A percentile compares a stretch with the other conserved stretches of the same genome.
Evolutionary conservation across 1,140 invertebrate genomes (phyloP).

Genomic region (Cherax destructor): DNA sequence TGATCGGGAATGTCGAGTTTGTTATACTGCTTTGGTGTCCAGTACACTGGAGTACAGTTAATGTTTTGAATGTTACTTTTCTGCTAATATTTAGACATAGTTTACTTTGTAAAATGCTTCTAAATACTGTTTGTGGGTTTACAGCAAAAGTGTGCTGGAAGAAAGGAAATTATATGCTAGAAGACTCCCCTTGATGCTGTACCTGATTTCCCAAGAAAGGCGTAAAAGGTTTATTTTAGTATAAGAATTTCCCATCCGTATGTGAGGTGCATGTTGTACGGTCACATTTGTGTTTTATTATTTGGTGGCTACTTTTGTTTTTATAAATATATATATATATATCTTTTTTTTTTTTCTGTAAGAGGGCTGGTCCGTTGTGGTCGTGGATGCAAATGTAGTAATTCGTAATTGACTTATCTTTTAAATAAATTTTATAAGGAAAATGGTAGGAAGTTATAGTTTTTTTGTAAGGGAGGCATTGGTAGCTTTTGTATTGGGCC

Average conservation of each 20-base stretch:
- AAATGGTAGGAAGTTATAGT: conserved; percentile 37
- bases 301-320: conserved; percentile 32
- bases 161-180: neutral
- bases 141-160: conserved; percentile 27
- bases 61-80: conserved; percentile 10
- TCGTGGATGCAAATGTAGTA: conserved; percentile 3
- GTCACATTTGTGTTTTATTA: conserved; percentile 37
- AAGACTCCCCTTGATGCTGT: conserved; percentile 36
- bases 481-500: conserved; percentile 55
- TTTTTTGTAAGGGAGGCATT: conserved; percentile 53
- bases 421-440: conserved; percentile 44
- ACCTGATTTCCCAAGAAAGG: conserved; percentile 58
- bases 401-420: conserved; percentile 21
- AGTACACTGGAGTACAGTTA: conserved; percentile 12
- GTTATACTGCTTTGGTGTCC: neutral
- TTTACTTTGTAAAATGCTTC: conserved; percentile 1
- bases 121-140: conserved; percentile 25
- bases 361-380: conserved; percentile 21
- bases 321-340: neutral
- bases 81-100: conserved; percentile 8
- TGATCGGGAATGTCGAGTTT: neutral
- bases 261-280: conserved; percentile 16
- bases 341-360: conserved; percentile 1
- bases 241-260: conserved; percentile 62
- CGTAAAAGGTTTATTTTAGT: conserved; percentile 64